Evolutionary conservation across 2,113 vertebrate genomes (phyloP).

Genomic region (Triplophysa dalaica): DNA sequence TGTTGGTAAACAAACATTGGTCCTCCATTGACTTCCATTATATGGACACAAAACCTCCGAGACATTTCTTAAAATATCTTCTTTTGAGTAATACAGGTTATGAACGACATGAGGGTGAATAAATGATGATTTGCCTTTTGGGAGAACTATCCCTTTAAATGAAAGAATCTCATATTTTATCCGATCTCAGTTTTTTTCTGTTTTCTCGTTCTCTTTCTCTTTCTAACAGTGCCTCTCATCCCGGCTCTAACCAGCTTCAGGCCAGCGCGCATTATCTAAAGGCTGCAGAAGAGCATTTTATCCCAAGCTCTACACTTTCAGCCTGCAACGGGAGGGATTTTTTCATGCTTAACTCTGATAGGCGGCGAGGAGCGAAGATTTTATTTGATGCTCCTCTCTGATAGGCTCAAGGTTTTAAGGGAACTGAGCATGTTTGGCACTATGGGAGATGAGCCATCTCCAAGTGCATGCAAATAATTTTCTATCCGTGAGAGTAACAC

Average conservation of each 20-base stretch:
- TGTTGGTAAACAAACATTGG: too few relatives aligned
- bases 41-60: too few relatives aligned
- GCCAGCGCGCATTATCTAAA: constrained; percentile 53
- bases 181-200: background rate
- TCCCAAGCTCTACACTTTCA: constrained; percentile 25
- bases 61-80: too few relatives aligned
- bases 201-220: background rate
- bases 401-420: constrained; percentile 40
- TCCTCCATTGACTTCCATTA: too few relatives aligned
- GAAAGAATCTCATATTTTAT: background rate
- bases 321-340: constrained; percentile 21
- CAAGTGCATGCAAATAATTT: constrained; percentile 11
- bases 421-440: constrained; percentile 31
- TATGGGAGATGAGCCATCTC: constrained; percentile 33
- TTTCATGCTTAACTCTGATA: constrained; percentile 33
- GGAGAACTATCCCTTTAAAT: background rate
- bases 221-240: background rate
- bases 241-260: constrained; percentile 35
- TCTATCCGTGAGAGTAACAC: background rate
- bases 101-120: too few relatives aligned
- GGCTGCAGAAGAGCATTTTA: constrained; percentile 39
- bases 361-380: constrained; percentile 8
- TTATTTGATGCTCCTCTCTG: constrained; percentile 20
- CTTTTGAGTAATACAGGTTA: too few relatives aligned
- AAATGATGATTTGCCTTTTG: too few relatives aligned